phyloP scores from a whole-genome alignment of 2,888 invertebrate genomes.

The Orthosia gracilis region DNA sequence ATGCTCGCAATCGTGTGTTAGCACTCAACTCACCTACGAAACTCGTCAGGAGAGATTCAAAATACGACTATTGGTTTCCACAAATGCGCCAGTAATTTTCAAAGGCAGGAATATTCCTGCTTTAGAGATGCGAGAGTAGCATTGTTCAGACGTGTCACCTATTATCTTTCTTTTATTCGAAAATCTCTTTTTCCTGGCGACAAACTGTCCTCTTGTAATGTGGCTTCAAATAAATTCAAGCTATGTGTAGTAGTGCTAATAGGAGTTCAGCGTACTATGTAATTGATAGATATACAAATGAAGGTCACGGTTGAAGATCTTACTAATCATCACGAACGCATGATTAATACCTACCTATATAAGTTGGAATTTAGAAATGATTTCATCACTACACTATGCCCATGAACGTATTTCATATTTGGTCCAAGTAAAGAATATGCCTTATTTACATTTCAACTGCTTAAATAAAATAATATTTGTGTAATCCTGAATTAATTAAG shows the following conservation, averaged over 20 bases:
- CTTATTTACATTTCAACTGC: constrained; percentile 7
- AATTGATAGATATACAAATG: constrained; percentile 37
- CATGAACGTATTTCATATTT: constrained; percentile 6
- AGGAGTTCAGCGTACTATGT: background rate
- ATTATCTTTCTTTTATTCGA: background rate
- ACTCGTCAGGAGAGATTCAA: background rate
- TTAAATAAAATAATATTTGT: constrained; percentile 20
- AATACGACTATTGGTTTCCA: background rate
- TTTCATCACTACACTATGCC: constrained; percentile 1
- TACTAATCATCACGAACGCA: constrained; percentile 9
- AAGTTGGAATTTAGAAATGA: background rate
- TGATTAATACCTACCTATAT: constrained; percentile 10
- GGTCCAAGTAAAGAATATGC: background rate
- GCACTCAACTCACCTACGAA: background rate
- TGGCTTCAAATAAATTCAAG: background rate
- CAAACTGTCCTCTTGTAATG: background rate
- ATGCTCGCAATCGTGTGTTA: background rate
- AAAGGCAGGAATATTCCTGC: background rate
- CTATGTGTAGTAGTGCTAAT: constrained; percentile 14
- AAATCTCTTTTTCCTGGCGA: background rate
- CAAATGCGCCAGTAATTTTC: background rate
- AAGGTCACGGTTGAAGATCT: constrained; percentile 18
- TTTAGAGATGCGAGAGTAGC: background rate
- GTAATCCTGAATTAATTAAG: background rate
- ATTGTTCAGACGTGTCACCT: background rate